Evolutionary conservation across 1,140 invertebrate genomes (phyloP), one percentile per base, ranked within the genome.

Genomic region (Drosophila simulans): DNA sequence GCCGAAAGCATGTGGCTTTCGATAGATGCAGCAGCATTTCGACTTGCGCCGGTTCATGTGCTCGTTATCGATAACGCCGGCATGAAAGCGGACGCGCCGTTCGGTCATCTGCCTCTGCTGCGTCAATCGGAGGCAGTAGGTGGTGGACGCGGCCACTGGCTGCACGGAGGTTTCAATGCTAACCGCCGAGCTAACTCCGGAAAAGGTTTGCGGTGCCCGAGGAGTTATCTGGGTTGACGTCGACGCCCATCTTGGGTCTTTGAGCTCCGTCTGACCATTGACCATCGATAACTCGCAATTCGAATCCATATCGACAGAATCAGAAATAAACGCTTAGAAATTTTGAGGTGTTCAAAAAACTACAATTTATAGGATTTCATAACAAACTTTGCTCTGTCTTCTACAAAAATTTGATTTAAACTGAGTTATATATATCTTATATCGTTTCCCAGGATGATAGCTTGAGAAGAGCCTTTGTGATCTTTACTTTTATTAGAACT

Each of bases 11-110:
- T 93, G 94, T 37, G 96, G 96, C 92, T 97, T 98, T 79, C 96
- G 95, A 91, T 97, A 98, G 89, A 97, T 97, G 92, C 97, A 98
- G 91, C 97, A 98, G 93, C 97, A 98, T 94, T 98, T 98, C 54
- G 97, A 98, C 93, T 98, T 98, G 92, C 97, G 98, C 91, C 96
- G 97, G 85, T 97, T 96, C 95, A 98, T 94, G 90, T 97, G 92
- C 93, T 98, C 97, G 93, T 98, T 98, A 90, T 98, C 97, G 20
- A 98, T 95, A 1, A 97, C 98, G 62, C 95, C 96, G 71, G 95
- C 95, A 17, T 95, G 95, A 96, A 97, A 98, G 77, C 95, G 95
- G 4, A 98, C 97, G 93, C 96, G 95, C 11, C 31, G 31, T 10
- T 31, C 31, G 8, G 7, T 15, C 17, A 1, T 3, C 93, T 20